These are phyloP conservation scores for Drosophila subsilvestris DNA, from an alignment of 2,888 invertebrate genomes.

Conservation along the genomic window DNA sequence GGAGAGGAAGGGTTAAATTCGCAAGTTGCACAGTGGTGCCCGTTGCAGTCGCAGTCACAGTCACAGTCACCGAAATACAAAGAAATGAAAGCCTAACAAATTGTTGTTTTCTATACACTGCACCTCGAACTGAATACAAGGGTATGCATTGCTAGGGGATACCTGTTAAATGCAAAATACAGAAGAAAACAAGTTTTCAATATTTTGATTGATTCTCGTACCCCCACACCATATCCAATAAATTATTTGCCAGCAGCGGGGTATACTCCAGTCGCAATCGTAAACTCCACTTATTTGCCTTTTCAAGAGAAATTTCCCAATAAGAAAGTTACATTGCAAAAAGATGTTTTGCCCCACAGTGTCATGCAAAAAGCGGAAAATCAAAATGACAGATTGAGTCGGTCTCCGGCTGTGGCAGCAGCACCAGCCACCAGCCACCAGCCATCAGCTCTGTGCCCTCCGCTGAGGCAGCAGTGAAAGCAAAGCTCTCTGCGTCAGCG, in stretches of 20 bases:
- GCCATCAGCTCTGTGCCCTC: neutral
- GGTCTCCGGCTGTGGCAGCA: constrained; percentile 13
- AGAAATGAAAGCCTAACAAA: neutral
- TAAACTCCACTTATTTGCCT: neutral
- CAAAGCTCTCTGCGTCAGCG: constrained; percentile 11
- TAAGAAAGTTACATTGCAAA: neutral
- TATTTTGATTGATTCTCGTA: too few species aligned
- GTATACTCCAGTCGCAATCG: neutral
- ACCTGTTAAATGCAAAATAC: too few species aligned
- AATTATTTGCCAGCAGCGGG: neutral
- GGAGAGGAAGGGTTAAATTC: constrained; percentile 11
- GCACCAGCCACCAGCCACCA: neutral
- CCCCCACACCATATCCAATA: too few species aligned
- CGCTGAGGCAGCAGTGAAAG: constrained; percentile 48
- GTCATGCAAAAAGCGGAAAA: constrained; percentile 56
- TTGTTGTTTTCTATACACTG: neutral
- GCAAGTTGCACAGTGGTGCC: constrained; percentile 38
- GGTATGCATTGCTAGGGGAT: neutral
- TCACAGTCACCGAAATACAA: neutral
- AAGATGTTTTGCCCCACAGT: constrained; percentile 42
- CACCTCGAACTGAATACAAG: neutral
- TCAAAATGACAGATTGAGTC: constrained; percentile 68
- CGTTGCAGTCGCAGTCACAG: neutral
- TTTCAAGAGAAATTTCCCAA: neutral
- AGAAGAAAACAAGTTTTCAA: too few species aligned